Evolutionary conservation across 2,113 vertebrate genomes (phyloP), one percentile per base, ranked within the genome.

Genomic region (Mesoclemmys tuberculata): DNA sequence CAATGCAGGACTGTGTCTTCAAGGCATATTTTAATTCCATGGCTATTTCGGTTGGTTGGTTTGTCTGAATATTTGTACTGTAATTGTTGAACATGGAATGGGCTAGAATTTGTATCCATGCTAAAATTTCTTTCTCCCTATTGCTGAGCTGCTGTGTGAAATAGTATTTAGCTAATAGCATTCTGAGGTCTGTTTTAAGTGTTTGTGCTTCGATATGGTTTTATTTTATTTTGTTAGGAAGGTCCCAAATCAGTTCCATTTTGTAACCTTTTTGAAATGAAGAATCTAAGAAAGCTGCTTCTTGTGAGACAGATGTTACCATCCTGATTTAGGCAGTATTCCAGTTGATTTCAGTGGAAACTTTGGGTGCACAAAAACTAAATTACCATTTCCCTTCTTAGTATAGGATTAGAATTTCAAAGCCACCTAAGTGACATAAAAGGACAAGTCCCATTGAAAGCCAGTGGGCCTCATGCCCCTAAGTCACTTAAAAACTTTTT

Each of bases 151-250:
- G 74, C 46, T 82, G 89, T 26, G 94, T 75, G 27, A 38, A 95
- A 75, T 86, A 93, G 8, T 13, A 3, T 16, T 94, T 91, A 21
- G 41, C 79, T 29, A 48, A 82, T 92, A 58, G 4, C 4, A 80
- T 95, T 87, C 92, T 85, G 5, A 21, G 89, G 75, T 78, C 96
- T 79, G 85, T 89, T 26, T 92, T 92, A 68, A 96, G 35, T 27
- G 27, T 79, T 51, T 74, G 68, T 93, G 48, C 68, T 91, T 56
- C 89, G 35, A 16, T 54, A 80, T 91, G 54, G 46, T 92, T 18
- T 82, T 91, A 92, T 89, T 82, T 92, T 93, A 35, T 61, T 88
- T 87, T 96, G 95, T 96, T 95, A 88, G 90, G 90, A 90, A 88
- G 90, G n/a, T 94, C 85, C 79, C 46, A 77, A 79, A 92, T 90